These are phyloP conservation scores for Ursus arctos DNA, from an alignment of 2,113 vertebrate genomes.

Conservation along the genomic window DNA sequence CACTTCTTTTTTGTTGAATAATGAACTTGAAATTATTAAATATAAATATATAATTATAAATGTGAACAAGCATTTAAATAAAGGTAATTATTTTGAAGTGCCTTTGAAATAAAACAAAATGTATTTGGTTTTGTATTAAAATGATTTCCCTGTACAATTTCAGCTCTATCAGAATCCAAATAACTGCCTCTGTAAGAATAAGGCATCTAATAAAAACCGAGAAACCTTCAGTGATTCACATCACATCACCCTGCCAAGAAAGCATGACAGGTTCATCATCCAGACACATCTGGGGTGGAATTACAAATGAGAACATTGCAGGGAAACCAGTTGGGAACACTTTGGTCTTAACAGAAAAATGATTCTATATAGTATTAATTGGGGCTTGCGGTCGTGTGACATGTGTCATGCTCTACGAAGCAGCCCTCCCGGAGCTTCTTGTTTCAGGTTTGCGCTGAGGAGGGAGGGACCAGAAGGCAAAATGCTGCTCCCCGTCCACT, in stretches of 20 bases:
- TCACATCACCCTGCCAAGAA: neutral
- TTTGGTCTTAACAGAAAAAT: neutral
- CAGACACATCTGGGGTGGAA: slow-evolving; percentile 44
- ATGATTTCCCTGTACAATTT: neutral
- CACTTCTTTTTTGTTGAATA: slow-evolving; percentile 20
- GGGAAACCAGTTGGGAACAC: neutral
- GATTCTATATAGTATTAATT: neutral
- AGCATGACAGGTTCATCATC: neutral
- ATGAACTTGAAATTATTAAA: slow-evolving; percentile 54
- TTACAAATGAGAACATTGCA: slow-evolving; percentile 17
- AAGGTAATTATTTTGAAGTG: slow-evolving; percentile 43
- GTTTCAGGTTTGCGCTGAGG: neutral
- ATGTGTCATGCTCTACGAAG: neutral
- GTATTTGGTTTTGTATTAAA: neutral
- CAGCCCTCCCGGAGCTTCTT: neutral
- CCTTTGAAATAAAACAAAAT: slow-evolving; percentile 50
- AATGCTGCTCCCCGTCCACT: neutral
- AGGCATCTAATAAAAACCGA: slow-evolving; percentile 20
- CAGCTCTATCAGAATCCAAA: slow-evolving; percentile 38
- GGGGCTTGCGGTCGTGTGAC: neutral
- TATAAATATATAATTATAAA: neutral
- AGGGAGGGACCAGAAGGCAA: neutral
- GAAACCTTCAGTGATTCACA: neutral
- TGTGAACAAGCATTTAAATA: slow-evolving; percentile 13
- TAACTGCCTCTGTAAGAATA: slow-evolving; percentile 59